A percentile compares a stretch with the other conserved stretches of the same genome.
Evolutionary conservation across 2,888 invertebrate genomes (phyloP).

Genomic region (Drosophila imparisetae): DNA sequence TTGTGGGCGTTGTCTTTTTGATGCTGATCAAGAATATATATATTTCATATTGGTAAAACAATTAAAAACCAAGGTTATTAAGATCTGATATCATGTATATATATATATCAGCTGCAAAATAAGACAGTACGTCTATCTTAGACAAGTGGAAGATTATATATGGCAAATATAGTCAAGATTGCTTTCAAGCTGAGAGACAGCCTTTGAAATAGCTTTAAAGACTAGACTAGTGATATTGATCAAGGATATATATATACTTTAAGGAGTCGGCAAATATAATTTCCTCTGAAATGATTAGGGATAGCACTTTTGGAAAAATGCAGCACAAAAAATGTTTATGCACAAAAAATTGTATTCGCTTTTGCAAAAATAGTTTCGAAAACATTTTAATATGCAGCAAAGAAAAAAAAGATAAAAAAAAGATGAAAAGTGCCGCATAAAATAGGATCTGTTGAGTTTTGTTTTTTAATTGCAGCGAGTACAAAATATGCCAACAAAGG

Average conservation of each 20-base stretch:
- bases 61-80: not conserved
- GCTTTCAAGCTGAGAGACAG: not conserved
- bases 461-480: not conserved
- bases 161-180: not conserved
- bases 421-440: not conserved
- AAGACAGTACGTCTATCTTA: not conserved
- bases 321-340: not conserved
- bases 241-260: not conserved
- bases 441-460: not conserved
- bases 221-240: not conserved
- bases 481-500: not conserved
- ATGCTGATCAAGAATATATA: not conserved
- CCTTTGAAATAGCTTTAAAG: not conserved
- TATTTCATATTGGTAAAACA: not conserved
- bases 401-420: not conserved
- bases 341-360: not conserved
- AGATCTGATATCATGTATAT: not conserved
- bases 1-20: not conserved
- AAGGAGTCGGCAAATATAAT: not conserved
- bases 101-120: not conserved
- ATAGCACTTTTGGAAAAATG: not conserved
- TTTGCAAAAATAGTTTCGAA: not conserved
- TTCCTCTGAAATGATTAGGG: not conserved
- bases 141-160: not conserved
- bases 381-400: not conserved